phyloP scores from a whole-genome alignment of 2,797 vertebrate genomes.

The Halcyon smyrnensis region DNA sequence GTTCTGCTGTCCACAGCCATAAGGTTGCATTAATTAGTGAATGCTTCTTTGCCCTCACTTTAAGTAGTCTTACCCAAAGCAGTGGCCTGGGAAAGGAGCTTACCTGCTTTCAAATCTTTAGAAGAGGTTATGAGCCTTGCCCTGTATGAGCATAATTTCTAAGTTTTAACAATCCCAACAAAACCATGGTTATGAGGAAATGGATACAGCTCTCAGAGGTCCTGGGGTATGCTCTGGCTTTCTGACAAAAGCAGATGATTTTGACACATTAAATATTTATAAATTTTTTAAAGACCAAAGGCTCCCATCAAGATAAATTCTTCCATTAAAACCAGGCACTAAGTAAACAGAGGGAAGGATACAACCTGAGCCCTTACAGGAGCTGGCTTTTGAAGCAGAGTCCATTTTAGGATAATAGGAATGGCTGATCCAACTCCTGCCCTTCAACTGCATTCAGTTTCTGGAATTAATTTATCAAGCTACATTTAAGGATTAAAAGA shows the following conservation, averaged over 20 bases:
- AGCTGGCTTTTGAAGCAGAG: slow-evolving; percentile 20
- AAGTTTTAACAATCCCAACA: neutral
- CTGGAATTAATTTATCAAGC: slow-evolving; percentile 75
- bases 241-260: neutral
- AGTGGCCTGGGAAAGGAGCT: neutral
- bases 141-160: neutral
- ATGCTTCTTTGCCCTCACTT: neutral
- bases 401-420: slow-evolving; percentile 50
- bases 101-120: neutral
- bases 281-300: neutral
- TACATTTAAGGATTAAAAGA: slow-evolving; percentile 70
- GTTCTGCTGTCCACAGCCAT: neutral
- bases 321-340: neutral
- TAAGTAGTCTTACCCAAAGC: neutral
- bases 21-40: neutral
- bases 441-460: slow-evolving; percentile 52
- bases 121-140: neutral
- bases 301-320: neutral
- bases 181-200: neutral
- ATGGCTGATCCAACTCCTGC: slow-evolving; percentile 53
- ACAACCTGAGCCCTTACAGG: slow-evolving; percentile 37
- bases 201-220: neutral
- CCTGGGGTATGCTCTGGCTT: neutral
- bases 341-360: slow-evolving; percentile 40
- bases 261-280: neutral